Conservation (phyloP, 2,113 vertebrate genomes). For the Prunella himalayana region DNA sequence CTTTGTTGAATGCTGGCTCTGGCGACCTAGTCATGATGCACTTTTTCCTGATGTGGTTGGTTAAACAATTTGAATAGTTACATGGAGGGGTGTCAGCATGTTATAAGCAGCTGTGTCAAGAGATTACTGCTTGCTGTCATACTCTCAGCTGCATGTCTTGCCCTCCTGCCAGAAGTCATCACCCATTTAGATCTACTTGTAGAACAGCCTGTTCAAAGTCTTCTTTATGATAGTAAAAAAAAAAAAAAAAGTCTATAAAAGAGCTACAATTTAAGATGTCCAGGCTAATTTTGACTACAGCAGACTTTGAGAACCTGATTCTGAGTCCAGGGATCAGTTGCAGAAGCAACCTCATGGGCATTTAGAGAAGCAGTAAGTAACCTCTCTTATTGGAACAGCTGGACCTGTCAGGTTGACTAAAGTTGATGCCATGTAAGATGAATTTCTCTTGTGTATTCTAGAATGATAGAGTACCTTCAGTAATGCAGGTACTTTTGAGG, state of each 20-base stretch:
- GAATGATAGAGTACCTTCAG: not conserved
- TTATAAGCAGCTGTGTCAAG: not conserved
- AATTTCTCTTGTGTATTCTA: not conserved
- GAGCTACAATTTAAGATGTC: not conserved
- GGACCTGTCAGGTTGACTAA: not conserved
- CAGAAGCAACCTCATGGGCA: not conserved
- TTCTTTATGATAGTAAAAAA: not conserved
- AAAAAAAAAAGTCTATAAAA: not conserved
- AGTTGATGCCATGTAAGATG: not conserved
- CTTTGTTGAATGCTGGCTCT: not conserved
- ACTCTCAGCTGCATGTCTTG: not conserved
- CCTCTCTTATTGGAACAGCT: not conserved
- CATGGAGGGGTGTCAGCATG: not conserved
- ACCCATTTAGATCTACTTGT: not conserved
- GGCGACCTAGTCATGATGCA: not conserved
- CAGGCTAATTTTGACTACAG: not conserved
- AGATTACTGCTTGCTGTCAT: not conserved
- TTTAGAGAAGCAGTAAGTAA: not conserved
- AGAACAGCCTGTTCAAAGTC: not conserved
- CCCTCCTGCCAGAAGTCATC: not conserved
- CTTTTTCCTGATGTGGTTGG: not conserved
- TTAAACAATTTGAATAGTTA: not conserved
- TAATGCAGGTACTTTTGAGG: not conserved
- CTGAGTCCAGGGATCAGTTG: not conserved
- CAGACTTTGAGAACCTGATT: not conserved